Conservation (phyloP, 2,888 invertebrate species). For the Odontothrips loti region DNA sequence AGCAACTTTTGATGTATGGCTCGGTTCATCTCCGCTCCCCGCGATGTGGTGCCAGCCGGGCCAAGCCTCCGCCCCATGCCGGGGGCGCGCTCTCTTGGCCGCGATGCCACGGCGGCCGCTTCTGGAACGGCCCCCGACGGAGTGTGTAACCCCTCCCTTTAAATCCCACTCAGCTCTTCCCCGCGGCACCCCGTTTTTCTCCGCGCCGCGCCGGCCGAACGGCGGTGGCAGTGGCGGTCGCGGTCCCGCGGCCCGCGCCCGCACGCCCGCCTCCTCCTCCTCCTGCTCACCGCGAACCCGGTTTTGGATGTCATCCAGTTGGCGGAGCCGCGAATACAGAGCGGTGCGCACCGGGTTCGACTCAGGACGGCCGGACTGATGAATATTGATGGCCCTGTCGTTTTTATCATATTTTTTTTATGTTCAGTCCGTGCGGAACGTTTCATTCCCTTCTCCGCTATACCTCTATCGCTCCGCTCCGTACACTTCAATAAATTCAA, state of each 20-base stretch:
- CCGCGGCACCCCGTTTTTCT: too few species aligned
- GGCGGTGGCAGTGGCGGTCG: too few species aligned
- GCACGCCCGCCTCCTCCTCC: not conserved
- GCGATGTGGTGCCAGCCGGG: too few species aligned
- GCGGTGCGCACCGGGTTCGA: not conserved
- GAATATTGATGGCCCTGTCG: not conserved
- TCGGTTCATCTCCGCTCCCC: not conserved
- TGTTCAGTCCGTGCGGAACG: not conserved
- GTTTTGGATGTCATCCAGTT: slow-evolving; percentile 1
- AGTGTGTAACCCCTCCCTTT: too few species aligned
- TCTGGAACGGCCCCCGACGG: not conserved
- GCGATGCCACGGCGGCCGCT: not conserved
- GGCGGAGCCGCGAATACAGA: not conserved
- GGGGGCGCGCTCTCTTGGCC: too few species aligned
- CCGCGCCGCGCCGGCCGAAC: too few species aligned
- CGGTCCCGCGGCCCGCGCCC: not conserved
- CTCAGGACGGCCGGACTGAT: not conserved
- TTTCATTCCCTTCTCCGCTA: too few species aligned
- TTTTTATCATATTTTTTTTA: not conserved
- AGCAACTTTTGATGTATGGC: not conserved
- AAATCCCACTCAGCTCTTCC: too few species aligned
- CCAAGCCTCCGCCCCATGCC: too few species aligned
- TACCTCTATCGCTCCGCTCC: not conserved
- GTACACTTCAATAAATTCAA: not conserved
- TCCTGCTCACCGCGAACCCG: too few species aligned